Conservation (phyloP, 1,140 invertebrate genomes). For the Akabosia matsudoensis region DNA sequence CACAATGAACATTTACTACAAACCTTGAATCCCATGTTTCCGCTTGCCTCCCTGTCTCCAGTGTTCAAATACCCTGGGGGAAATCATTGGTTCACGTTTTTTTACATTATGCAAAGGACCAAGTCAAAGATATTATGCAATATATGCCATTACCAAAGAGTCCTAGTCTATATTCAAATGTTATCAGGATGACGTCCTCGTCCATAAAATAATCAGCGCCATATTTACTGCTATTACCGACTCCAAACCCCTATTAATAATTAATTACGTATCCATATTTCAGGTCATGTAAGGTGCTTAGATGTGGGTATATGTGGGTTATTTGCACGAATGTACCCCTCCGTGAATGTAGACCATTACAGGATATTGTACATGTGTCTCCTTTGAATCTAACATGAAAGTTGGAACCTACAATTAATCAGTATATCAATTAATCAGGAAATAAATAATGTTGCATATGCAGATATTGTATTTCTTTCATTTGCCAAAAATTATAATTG, state of each 20-base stretch:
- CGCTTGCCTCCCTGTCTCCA: not conserved
- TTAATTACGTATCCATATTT: not conserved
- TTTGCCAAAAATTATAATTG: constrained; percentile 38
- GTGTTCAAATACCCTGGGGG: constrained; percentile 2
- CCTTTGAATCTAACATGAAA: no score
- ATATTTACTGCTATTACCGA: constrained; percentile 54
- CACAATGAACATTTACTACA: not conserved
- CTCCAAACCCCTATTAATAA: constrained; percentile 52
- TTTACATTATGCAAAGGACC: constrained; percentile 45
- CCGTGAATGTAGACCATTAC: constrained; percentile 30
- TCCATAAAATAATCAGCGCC: constrained; percentile 48
- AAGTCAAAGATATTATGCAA: constrained; percentile 48
- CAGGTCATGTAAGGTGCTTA: no score
- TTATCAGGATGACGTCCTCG: constrained; percentile 50
- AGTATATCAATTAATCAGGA: no score
- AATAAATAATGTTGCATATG: no score
- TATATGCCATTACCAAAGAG: constrained; percentile 18
- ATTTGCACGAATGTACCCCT: constrained; percentile 7
- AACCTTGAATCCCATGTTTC: constrained; percentile 9
- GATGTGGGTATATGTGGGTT: no score
- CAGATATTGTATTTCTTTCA: not conserved
- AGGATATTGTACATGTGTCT: not conserved
- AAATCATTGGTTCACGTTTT: not conserved
- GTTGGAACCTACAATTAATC: no score
- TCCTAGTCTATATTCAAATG: constrained; percentile 44